Percentiles rank a stretch among this genome's conserved stretches.
These are phyloP conservation scores for Biston betularia DNA, from an alignment of 2,888 invertebrate genomes.

Conservation along the genomic window DNA sequence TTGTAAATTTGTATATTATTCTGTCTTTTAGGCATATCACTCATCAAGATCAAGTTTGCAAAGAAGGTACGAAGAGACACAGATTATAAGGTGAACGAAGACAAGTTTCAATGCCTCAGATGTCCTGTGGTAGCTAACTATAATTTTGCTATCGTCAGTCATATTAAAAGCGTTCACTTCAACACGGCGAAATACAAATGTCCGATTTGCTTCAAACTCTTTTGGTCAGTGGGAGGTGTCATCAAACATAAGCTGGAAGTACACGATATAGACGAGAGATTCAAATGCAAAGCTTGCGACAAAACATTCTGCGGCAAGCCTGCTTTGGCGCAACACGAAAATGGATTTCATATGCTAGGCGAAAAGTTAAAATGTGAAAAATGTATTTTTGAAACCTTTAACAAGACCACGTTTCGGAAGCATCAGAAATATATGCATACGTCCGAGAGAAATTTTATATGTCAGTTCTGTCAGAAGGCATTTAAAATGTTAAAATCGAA, in stretches of 20 bases:
- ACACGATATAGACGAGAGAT: conserved; percentile 69
- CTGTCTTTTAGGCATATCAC: conserved; percentile 9
- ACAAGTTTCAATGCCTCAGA: conserved; percentile 3
- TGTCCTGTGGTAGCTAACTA: not conserved
- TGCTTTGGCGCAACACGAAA: conserved; percentile 65
- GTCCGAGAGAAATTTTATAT: conserved; percentile 66
- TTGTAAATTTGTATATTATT: no score
- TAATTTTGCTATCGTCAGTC: not conserved
- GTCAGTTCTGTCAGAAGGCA: conserved; percentile 74
- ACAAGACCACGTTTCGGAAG: conserved; percentile 59
- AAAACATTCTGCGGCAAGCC: conserved; percentile 63
- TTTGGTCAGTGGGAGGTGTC: not conserved
- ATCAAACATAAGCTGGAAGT: conserved; percentile 61
- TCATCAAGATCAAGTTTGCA: not conserved
- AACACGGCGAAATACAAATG: not conserved
- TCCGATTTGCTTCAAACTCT: not conserved
- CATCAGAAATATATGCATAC: conserved; percentile 56
- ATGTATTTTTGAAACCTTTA: conserved; percentile 70
- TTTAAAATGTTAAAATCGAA: conserved; percentile 66
- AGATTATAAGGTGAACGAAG: conserved; percentile 3
- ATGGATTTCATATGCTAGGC: conserved; percentile 74
- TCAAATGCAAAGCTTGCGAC: conserved; percentile 73
- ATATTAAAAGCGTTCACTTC: not conserved
- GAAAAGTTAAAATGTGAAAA: conserved; percentile 64
- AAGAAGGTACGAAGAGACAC: not conserved